Base-by-base conservation (phyloP, 1,140 invertebrate genomes). In the Hesperophylax magnus region DNA sequence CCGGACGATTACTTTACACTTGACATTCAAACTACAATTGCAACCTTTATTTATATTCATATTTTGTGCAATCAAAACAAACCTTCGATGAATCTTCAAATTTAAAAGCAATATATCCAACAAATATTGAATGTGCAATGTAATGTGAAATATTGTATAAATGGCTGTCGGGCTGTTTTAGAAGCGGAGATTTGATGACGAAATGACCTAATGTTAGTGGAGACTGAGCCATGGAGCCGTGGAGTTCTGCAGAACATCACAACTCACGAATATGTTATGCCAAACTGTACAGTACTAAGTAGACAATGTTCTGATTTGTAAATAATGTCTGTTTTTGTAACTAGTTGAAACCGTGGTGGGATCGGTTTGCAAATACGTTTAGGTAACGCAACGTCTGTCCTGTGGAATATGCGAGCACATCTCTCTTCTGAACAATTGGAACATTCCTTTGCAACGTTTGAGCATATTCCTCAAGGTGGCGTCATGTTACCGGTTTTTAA, bases 161-260 rank as follows among this genome's bases (percentile, higher is more conserved):
- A 34, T 34, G 34, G 39, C 11, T 47, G 39, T 14, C 39, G 39
- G 39, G 39, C 39, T 47, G 60, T 18, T n/a, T 74, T 39, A 47
- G 71, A 69, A 61, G 58, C 18, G 9, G 18, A 61, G 34, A 75
- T 54, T 52, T 53, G 69, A 78, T 9, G 67, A 27, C 69, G 75
- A 81, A 72, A 63, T 81, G 77, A 81, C 80, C 80, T 81, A 81
- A 77, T 77, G 69, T 81, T 81, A 81, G 74, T 77, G 54, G 69
- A 81, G 80, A 81, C 80, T 81, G 80, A 81, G 77, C 39, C 27
- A n/a, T 24, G 63, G 77, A 77, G 71, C 75, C 69, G 1, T 63
- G 31, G n/a, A 54, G 27, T 14, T 63, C 11, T 39, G 71, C 24
- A 61, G 61, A 80, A 18, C 58, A 20, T 20, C 56, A 20, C 24